A percentile compares a stretch with the other conserved stretches of the same genome.
phyloP scores from a whole-genome alignment of 2,888 invertebrate species.

The Gryllus longicercus region DNA sequence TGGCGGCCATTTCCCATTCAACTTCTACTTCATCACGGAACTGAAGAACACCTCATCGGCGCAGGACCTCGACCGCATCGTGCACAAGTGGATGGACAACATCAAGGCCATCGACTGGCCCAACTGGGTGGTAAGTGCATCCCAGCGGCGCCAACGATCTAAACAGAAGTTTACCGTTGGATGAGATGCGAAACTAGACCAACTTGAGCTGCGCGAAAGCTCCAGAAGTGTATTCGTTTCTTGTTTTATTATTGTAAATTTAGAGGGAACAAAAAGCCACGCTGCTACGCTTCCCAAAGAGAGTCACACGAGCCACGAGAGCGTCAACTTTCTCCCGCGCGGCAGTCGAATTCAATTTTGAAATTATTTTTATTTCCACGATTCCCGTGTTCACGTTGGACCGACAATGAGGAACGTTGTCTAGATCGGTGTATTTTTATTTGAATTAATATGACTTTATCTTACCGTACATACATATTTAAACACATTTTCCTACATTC shows the following conservation, averaged over 20 bases:
- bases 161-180: neutral
- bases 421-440: no score
- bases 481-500: no score
- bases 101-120: slow-evolving; percentile 57
- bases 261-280: neutral
- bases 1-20: slow-evolving; percentile 64
- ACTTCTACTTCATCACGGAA: slow-evolving; percentile 59
- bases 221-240: neutral
- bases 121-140: slow-evolving; percentile 58
- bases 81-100: slow-evolving; percentile 57
- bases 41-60: slow-evolving; percentile 51
- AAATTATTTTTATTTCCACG: no score
- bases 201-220: neutral
- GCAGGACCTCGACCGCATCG: slow-evolving; percentile 50
- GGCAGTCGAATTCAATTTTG: no score
- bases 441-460: no score
- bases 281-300: neutral
- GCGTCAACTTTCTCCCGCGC: no score
- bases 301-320: no score
- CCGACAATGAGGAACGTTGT: no score
- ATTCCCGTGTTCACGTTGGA: no score
- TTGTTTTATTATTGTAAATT: neutral
- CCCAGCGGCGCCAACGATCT: neutral
- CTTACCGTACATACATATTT: no score
- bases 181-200: neutral